Base-by-base conservation (phyloP, 2,888 invertebrate species). In the Rhodophaea formosa region DNA sequence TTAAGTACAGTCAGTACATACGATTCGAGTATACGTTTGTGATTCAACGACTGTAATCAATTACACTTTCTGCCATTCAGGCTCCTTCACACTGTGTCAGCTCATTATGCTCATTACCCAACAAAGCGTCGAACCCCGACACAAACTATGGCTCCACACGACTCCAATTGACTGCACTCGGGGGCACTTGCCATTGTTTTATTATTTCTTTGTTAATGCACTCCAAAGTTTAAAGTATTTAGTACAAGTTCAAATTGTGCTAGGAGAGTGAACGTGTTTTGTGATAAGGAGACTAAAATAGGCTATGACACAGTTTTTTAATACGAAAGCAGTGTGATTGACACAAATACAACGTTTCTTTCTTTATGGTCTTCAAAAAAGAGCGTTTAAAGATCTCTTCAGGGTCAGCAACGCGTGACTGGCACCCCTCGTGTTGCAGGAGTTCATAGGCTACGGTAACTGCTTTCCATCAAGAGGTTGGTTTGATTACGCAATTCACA, bases 141-240 rank as follows among this genome's bases (percentile, higher is more conserved):
- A 29, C 53, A 29, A 14, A 7, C 14, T 35, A 35, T n/a, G 42
- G 49, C 63, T 62, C 64, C 66, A 61, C 66, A 66, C 66, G 66
- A 66, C 44, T 23, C 64, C 63, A 42, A 61, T 64, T 65, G 57
- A 63, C 62, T 64, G 53, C 15, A 53, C 57, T 14, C 53, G 53
- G 56, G 42, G 17, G 45, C 55, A 47, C 59, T 59, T 49, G 58
- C 35, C 56, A 67, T 65, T 65, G 65, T 65, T 62, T 63, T 62
- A 62, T 62, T 62, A 61, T 61, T 65, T 61, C 57, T 62, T 63
- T 62, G 51, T 51, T 23, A 51, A 35, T 51, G 51, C 51, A 51
- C 51, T 51, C 15, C 30, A 35, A 15, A 51, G 35, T 51, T 12
- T 35, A 16, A 51, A 51, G 32, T 49, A 35, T 32, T 35, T 16